Conservation (phyloP, 1,140 invertebrate species). For the Bacillus rossius region DNA sequence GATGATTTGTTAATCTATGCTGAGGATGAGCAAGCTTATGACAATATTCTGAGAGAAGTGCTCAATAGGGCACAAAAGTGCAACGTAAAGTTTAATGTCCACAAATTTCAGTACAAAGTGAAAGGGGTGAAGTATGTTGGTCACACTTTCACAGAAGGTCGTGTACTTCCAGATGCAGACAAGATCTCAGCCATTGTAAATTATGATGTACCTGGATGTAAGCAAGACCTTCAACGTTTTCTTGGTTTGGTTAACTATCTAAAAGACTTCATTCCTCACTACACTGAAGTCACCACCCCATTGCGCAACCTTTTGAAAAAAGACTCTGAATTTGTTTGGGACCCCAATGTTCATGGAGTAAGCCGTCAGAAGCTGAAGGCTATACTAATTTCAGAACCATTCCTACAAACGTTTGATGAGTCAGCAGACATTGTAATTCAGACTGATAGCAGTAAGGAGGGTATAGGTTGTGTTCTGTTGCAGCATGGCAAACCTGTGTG, state of each 20-base stretch:
- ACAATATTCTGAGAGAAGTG: conserved; percentile 28
- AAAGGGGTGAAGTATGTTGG: conserved; percentile 33
- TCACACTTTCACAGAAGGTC: conserved; percentile 10
- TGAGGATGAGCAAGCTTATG: conserved; percentile 24
- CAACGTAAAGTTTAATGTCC: conserved; percentile 33
- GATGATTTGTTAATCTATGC: conserved; percentile 34
- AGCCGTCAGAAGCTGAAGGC: conserved; percentile 19
- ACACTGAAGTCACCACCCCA: too few species aligned
- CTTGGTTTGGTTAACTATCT: background rate
- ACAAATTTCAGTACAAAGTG: conserved; percentile 31
- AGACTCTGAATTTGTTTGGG: too few species aligned
- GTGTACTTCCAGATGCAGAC: conserved; percentile 32
- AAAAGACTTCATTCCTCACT: too few species aligned
- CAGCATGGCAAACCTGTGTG: conserved; percentile 33
- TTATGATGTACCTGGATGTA: conserved; percentile 30
- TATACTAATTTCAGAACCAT: conserved; percentile 19
- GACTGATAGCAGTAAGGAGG: conserved; percentile 30
- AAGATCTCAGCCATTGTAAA: conserved; percentile 38
- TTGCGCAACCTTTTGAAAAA: too few species aligned
- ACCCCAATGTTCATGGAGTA: too few species aligned
- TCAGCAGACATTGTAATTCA: conserved; percentile 15
- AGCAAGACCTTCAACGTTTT: background rate
- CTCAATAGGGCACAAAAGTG: conserved; percentile 24
- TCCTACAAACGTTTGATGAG: conserved; percentile 20
- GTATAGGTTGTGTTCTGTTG: conserved; percentile 27